A percentile compares a stretch with the other conserved stretches of the same genome.
These are phyloP conservation scores for Lepidothrix coronata DNA, from an alignment of 2,113 vertebrate genomes.

Conservation along the genomic window DNA sequence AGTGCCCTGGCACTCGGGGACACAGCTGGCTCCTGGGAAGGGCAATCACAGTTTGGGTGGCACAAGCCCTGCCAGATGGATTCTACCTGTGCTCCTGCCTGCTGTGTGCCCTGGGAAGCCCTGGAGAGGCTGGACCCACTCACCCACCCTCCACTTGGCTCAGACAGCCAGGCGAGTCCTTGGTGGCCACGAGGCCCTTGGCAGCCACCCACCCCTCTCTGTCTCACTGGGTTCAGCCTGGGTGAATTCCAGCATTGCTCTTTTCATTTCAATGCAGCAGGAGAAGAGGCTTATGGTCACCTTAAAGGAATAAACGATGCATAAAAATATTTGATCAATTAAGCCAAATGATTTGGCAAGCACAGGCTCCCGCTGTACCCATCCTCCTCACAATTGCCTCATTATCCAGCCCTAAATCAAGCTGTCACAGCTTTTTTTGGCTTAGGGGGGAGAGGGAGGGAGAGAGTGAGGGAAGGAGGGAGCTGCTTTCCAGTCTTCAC, in stretches of 20 bases:
- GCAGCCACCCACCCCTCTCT: background rate
- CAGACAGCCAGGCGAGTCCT: background rate
- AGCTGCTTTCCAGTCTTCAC: background rate
- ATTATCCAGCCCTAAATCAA: slow-evolving; percentile 55
- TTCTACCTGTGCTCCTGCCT: background rate
- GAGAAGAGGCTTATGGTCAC: background rate
- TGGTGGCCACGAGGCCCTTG: background rate
- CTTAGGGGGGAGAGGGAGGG: background rate
- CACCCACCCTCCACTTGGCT: background rate
- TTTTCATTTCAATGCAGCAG: background rate
- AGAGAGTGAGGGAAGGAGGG: background rate
- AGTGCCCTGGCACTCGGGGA: rapidly evolving
- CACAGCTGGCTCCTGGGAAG: background rate
- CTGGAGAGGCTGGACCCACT: rapidly evolving
- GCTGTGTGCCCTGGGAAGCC: background rate
- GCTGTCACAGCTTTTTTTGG: slow-evolving; percentile 12
- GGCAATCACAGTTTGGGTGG: background rate
- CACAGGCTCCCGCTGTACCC: slow-evolving; percentile 10
- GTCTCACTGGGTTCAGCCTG: background rate
- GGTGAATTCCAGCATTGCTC: slow-evolving; percentile 1
- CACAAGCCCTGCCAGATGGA: background rate
- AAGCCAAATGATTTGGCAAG: slow-evolving; percentile 49
- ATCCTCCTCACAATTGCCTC: slow-evolving; percentile 42
- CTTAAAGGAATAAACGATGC: slow-evolving; percentile 47
- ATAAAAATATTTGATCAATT: slow-evolving; percentile 66